Conservation (phyloP, 2,797 vertebrate genomes). For the Sebastes wilsoni region DNA sequence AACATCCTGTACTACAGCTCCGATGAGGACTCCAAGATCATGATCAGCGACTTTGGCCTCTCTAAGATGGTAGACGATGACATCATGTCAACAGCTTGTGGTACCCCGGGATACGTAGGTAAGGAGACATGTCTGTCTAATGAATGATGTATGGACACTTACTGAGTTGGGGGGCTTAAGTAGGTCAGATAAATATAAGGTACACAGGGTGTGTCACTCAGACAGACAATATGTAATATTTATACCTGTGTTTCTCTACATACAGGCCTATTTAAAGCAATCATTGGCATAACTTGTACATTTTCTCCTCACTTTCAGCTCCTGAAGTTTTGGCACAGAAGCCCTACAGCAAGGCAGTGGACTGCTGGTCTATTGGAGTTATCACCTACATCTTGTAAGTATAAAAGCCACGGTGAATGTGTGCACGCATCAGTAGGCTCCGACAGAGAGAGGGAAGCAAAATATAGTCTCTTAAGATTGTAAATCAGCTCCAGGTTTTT, state of each 20-base stretch:
- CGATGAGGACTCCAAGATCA: slow-evolving; percentile 95
- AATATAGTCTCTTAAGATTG: not conserved
- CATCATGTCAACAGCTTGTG: slow-evolving; percentile 97
- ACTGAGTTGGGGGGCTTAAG: not conserved
- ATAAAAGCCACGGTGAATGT: not conserved
- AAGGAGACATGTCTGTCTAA: slow-evolving; percentile 29
- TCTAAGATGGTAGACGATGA: slow-evolving; percentile 95
- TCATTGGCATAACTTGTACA: not conserved
- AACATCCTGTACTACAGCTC: slow-evolving; percentile 94
- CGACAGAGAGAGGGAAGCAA: not conserved
- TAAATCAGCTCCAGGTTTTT: slow-evolving; percentile 4
- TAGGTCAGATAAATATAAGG: not conserved
- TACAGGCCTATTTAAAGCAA: not conserved
- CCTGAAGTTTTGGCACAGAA: slow-evolving; percentile 97
- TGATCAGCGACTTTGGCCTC: slow-evolving; percentile 98
- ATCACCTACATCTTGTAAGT: slow-evolving; percentile 99
- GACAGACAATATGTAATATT: not conserved
- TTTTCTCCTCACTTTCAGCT: slow-evolving; percentile 76
- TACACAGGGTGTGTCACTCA: not conserved
- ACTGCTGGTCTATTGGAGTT: slow-evolving; percentile 99
- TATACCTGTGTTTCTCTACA: not conserved
- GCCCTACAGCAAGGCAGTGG: slow-evolving; percentile 97
- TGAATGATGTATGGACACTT: not conserved
- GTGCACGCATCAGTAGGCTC: not conserved
- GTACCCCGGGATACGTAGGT: slow-evolving; percentile 98